Evolutionary conservation across 1,140 invertebrate genomes (phyloP), one percentile per base, ranked within the genome.

Genomic region (Lepidotrigona ventralis): DNA sequence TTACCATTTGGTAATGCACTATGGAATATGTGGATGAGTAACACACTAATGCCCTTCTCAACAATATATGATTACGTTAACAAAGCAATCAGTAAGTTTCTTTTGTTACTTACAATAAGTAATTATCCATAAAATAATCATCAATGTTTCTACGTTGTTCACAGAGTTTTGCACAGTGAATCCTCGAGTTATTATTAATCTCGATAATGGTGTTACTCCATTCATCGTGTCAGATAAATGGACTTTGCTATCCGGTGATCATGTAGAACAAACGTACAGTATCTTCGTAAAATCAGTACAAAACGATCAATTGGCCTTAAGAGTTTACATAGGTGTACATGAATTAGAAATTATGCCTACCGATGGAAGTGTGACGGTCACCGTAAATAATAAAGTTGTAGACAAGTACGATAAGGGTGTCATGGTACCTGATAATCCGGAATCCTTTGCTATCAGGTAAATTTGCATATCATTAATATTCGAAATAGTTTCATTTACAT

Each of bases 161-260:
- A 29, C 70, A 93, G 92, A 87, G 63, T 29, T 89, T 0, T 93
- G 92, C 56, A 89, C 91, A 3, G 3, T 90, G 14, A 88, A 91
- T 54, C 87, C 90, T 3, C 60, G 89, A 72, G 63, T 85, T 14
- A 8, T 88, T 12, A 39, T 91, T 12, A 90, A 83, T 14, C 63
- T 83, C 11, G 86, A 92, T 19, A 88, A 90, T 56, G 78, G 72
- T 12, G 81, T 84, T 8, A 71, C 90, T 51, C 86, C 88, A 17
- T 86, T 86, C 68, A 29, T 63, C 0, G 21, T 90, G 21, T 26
- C 87, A 12, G 72, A 86, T 15, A 71, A 90, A 29, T 92, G 91
- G 90, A 91, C 88, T 1, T 73, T 93, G 9, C 17, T 91, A 23
- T 83, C 88, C 19, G 91, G 63, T 46, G 84, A 91, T 76, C 74